Base-by-base conservation (phyloP, 2,797 vertebrate genomes). In the Kryptolebias ocellatus region DNA sequence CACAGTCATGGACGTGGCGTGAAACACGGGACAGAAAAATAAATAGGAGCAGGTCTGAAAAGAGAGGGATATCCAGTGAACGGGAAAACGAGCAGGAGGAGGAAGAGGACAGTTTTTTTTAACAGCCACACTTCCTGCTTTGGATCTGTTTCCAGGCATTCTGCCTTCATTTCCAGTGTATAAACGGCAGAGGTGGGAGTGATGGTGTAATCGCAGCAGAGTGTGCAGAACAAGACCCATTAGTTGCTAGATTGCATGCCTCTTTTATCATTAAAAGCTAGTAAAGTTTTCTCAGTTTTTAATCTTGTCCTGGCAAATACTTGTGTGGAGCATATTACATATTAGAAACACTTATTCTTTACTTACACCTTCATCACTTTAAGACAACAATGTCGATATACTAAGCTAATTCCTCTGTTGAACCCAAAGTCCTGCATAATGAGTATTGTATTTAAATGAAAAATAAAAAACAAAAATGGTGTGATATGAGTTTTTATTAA, bases 71-170 rank as follows among this genome's bases (percentile, higher is more conserved):
- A 69, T 52, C 15, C 34, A 20, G 5, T 76, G 57, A 67, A 60
- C 75, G 83, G 86, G 81, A 88, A 88, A 77, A 29, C 70, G 63
- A 63, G 63, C 67, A 64, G 20, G 70, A 53, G 24, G 68, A 80
- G 77, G 83, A 87, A 83, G 64, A 70, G 80, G 78, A 86, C 80
- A 79, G 44, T 47, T 69, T 70, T 68, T 71, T 51, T 67, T 42
- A 20, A 74, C 68, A 34, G 51, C 14, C 34, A 20, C 28, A 66
- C 73, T 86, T 91, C 91, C 90, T 89, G 78, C 77, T 80, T 78
- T 84, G 72, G 54, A 69, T 83, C 70, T 27, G 66, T 82, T 84
- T 77, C 72, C 67, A 74, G 74, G 46, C 61, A 59, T n/a, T 64
- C 45, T 17, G 9, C 46, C 29, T 55, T 72, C 0, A 60, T 68